A percentile compares a stretch with the other conserved stretches of the same genome.
phyloP scores from a whole-genome alignment of 2,113 vertebrate genomes.

The Acrocephalus arundinaceus region DNA sequence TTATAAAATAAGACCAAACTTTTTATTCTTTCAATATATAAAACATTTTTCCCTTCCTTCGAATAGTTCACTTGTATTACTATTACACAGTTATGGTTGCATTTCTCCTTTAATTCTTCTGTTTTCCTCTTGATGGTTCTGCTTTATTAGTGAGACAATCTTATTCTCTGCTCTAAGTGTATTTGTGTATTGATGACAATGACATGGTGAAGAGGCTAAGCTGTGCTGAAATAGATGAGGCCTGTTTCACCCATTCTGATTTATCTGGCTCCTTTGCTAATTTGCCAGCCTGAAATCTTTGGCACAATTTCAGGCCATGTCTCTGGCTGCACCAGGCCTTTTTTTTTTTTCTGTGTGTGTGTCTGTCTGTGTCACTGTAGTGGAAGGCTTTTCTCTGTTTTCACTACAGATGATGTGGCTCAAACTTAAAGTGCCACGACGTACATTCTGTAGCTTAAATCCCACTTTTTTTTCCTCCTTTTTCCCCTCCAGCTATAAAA shows the following conservation, averaged over 20 bases:
- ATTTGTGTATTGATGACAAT: slow-evolving; percentile 57
- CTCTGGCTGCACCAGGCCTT: not conserved
- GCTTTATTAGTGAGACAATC: slow-evolving; percentile 54
- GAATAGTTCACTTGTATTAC: not conserved
- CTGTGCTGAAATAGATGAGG: slow-evolving; percentile 62
- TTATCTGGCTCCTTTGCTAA: slow-evolving; percentile 63
- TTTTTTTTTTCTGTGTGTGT: not conserved
- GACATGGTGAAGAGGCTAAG: slow-evolving; percentile 56
- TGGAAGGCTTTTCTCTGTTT: slow-evolving; percentile 44
- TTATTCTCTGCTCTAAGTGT: slow-evolving; percentile 46
- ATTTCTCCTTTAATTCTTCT: not conserved
- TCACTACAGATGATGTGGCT: slow-evolving; percentile 49
- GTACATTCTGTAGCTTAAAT: slow-evolving; percentile 46
- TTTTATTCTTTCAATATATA: not conserved
- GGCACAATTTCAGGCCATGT: slow-evolving; percentile 72
- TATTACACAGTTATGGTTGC: slow-evolving; percentile 2
- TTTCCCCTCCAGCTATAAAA: not conserved
- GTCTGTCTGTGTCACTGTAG: not conserved
- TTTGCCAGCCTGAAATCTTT: slow-evolving; percentile 75
- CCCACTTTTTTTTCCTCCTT: not conserved
- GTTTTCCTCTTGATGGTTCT: slow-evolving; percentile 13
- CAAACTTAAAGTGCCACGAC: slow-evolving; percentile 30
- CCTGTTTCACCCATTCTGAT: slow-evolving; percentile 69
- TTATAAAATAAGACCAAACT: slow-evolving; percentile 50
- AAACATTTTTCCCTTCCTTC: not conserved